phyloP scores from a whole-genome alignment of 2,797 vertebrate species.

The Morelia viridis region DNA sequence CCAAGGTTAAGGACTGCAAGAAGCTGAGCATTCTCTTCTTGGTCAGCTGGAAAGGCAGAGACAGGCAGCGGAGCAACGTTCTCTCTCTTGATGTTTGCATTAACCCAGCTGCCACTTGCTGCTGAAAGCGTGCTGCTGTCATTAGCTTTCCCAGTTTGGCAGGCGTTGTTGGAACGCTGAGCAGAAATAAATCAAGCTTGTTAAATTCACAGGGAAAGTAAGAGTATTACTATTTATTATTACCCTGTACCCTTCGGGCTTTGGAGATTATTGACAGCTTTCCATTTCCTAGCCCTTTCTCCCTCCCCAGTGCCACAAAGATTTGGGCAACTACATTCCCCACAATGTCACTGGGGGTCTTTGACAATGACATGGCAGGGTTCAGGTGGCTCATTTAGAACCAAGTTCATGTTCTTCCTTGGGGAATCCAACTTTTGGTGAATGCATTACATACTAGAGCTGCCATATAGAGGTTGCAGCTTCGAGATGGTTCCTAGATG shows the following conservation, averaged over 20 bases:
- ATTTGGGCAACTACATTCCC: background rate
- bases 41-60: background rate
- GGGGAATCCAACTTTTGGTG: background rate
- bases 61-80: background rate
- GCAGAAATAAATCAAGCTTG: constrained; percentile 14
- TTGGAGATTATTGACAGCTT: constrained; percentile 33
- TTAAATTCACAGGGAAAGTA: background rate
- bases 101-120: constrained; percentile 39
- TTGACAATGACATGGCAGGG: accelerated
- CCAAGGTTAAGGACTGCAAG: background rate
- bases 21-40: background rate
- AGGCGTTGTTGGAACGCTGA: background rate
- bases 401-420: accelerated
- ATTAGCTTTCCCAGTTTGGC: accelerated
- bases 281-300: background rate
- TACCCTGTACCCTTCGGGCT: background rate
- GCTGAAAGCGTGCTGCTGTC: accelerated
- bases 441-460: accelerated
- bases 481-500: too few species aligned
- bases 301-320: background rate
- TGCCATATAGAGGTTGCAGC: too few species aligned
- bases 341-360: background rate
- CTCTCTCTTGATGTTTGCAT: background rate
- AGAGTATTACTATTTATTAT: constrained; percentile 4
- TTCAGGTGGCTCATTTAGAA: background rate